These are phyloP conservation scores for Bombus impatiens DNA, from an alignment of 1,140 invertebrate genomes.

Conservation along the genomic window DNA sequence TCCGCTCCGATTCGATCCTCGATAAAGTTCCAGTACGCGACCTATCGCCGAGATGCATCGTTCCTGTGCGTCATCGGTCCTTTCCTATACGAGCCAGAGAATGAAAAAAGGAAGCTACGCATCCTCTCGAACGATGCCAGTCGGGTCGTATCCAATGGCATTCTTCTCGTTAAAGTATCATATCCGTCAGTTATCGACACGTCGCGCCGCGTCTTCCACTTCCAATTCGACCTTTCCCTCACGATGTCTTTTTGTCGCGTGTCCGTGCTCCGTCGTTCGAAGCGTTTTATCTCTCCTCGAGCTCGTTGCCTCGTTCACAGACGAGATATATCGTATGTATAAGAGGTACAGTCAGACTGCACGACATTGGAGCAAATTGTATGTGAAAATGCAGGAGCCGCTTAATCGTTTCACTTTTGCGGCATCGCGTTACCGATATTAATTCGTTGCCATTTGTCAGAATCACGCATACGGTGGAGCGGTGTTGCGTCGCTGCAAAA, in stretches of 20 bases:
- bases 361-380: background rate
- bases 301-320: no score
- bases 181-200: no score
- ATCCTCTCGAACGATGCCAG: background rate
- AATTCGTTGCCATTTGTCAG: constrained; percentile 54
- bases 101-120: background rate
- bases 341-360: background rate
- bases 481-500: constrained; percentile 14
- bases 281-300: background rate
- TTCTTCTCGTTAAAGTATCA: no score
- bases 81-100: background rate
- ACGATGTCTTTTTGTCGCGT: no score
- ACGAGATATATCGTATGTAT: no score
- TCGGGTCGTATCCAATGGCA: background rate
- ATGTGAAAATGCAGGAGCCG: background rate
- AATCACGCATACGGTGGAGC: constrained; percentile 4
- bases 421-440: constrained; percentile 12
- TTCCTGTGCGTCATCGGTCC: background rate
- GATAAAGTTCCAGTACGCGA: constrained; percentile 25
- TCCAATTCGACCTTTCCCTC: background rate
- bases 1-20: constrained; percentile 47
- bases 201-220: background rate
- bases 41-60: constrained; percentile 10
- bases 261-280: no score
- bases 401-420: constrained; percentile 53